Evolutionary conservation across 2,888 invertebrate species (phyloP).

Genomic region (Drosophila mimica): DNA sequence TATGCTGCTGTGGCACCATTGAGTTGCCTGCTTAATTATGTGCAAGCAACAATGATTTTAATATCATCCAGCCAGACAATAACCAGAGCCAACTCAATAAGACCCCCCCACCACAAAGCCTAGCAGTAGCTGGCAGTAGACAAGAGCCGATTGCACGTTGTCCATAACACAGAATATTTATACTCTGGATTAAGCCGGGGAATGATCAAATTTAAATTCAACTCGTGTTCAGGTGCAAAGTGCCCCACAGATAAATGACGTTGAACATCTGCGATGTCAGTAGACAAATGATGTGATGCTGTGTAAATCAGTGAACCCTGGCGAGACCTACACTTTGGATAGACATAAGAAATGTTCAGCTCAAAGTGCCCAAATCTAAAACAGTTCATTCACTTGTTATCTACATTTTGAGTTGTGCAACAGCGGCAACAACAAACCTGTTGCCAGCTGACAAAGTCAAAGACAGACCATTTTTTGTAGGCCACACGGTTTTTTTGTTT

Average conservation of each 20-base stretch:
- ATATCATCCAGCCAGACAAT: slow-evolving; percentile 70
- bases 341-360: slow-evolving; percentile 1
- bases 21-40: slow-evolving; percentile 73
- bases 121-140: not conserved
- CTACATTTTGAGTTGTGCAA: slow-evolving; percentile 5
- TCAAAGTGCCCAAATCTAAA: slow-evolving; percentile 13
- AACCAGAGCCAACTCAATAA: slow-evolving; percentile 41
- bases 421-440: slow-evolving; percentile 28
- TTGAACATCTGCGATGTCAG: slow-evolving; percentile 55
- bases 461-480: slow-evolving; percentile 25
- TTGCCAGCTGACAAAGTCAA: slow-evolving; percentile 40
- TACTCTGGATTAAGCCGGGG: slow-evolving; percentile 8
- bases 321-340: slow-evolving; percentile 5
- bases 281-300: slow-evolving; percentile 65
- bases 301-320: slow-evolving; percentile 53
- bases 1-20: slow-evolving; percentile 26
- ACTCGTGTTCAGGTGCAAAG: slow-evolving; percentile 16
- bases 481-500: slow-evolving; percentile 4
- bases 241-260: slow-evolving; percentile 19
- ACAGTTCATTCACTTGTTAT: slow-evolving; percentile 35
- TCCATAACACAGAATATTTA: slow-evolving; percentile 8
- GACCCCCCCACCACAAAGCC: slow-evolving; percentile 7
- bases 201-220: slow-evolving; percentile 38
- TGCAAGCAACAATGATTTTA: slow-evolving; percentile 81
- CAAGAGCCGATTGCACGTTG: slow-evolving; percentile 17